Evolutionary conservation across 2,113 vertebrate species (phyloP), one percentile per base, ranked within the genome.

Genomic region (Leucopsar rothschildi): DNA sequence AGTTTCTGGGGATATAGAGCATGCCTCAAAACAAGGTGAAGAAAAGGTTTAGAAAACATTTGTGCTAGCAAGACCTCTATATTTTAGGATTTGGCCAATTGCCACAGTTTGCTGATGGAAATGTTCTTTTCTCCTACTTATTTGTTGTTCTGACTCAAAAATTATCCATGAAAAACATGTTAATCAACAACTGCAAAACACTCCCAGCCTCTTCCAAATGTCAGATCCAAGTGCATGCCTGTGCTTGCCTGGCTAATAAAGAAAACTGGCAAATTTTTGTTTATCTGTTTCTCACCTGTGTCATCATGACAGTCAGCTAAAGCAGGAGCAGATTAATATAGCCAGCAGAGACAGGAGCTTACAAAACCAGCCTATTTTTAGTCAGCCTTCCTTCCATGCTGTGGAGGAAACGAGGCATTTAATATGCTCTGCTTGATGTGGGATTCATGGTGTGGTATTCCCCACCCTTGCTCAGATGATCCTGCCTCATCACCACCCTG

Each of bases 321-420:
- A 82, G 88, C 72, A 71, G 79, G 49, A 55, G 56, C 68, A 86
- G 71, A 81, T 75, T 55, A 86, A 78, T 73, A 63, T 35, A 96
- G 82, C 63, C 45, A 1, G 55, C 82, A 94, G 94, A 94, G 82
- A 90, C 42, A 90, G 91, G 72, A 88, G 72, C 92, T 97, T 97
- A 90, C 18, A 44, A 92, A 95, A 96, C 2, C 2, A 88, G 47
- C 60, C 95, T 97, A 97, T 96, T 95, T 95, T 96, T 95, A 97
- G 91, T 92, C 88, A 86, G 59, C 72, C 49, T 78, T 56, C 64
- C 71, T 61, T 63, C 93, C 82, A 55, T 3, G 17, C 85, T 88
- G 68, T 27, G 59, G 65, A 76, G 93, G 92, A 93, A 95, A 88
- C 90, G 25, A 80, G 66, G 71, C 63, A 49, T 91, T 85, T 91